Percentiles rank a stretch among this genome's conserved stretches.
phyloP scores from a whole-genome alignment of 35 echinoderm and acorn worm species.

The Hemicentrotus pulcherrimus region DNA sequence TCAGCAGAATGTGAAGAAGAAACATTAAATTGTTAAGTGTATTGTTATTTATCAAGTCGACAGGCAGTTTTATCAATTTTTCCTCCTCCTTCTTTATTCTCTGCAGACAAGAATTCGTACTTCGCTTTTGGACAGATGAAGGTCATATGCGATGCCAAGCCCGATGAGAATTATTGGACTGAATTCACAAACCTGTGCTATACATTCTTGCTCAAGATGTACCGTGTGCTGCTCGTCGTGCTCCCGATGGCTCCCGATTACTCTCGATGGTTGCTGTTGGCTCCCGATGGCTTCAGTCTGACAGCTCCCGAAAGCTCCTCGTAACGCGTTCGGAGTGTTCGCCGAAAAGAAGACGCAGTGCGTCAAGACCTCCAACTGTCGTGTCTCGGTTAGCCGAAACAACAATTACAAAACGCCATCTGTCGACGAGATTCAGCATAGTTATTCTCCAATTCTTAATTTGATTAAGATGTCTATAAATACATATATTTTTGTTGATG shows the following conservation, averaged over 20 bases:
- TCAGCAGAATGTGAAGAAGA: no score
- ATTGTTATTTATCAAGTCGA: no score
- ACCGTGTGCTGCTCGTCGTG: neutral
- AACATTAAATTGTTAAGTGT: no score
- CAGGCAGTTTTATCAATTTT: neutral
- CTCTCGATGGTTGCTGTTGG: neutral
- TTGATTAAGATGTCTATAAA: neutral
- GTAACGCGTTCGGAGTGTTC: no score
- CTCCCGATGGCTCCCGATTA: neutral
- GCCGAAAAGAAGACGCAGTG: neutral
- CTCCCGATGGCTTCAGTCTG: neutral
- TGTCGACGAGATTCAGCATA: neutral
- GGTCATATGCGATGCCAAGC: conserved; percentile 84
- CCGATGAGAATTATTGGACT: neutral
- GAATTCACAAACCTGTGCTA: neutral
- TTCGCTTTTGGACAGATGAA: conserved; percentile 68
- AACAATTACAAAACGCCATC: neutral
- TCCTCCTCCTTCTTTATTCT: neutral
- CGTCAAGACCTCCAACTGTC: neutral
- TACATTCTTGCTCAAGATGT: conserved; percentile 18
- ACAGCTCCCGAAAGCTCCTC: neutral
- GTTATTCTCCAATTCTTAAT: neutral
- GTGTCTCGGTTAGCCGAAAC: neutral
- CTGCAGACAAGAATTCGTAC: conserved; percentile 67
- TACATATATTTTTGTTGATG: neutral